Base-by-base conservation (phyloP, 2,888 invertebrate species). In the Tachina grossa region DNA sequence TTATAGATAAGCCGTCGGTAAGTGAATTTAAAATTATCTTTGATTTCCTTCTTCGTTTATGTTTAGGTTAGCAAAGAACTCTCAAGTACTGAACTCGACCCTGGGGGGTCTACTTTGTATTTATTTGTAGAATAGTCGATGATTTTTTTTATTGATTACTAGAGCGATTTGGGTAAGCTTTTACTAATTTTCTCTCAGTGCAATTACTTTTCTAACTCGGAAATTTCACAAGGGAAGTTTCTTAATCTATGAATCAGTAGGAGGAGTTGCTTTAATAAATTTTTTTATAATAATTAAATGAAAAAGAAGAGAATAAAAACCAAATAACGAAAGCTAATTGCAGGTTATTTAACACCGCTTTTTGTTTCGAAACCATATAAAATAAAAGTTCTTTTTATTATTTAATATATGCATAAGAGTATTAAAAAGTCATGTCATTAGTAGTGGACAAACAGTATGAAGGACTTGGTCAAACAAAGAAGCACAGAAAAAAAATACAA, bases 361-460 rank as follows among this genome's bases (percentile, higher is more conserved):
- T 31, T 66, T 85, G 51, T 61, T 82, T 63, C 1, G 80, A 81
- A 81, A 53, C 68, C 74, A 31, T 81, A 81, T 45, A 74, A 72
- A 80, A 49, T 57, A 53, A 53, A 61, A 51, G 39, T 63, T 63
- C 47, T 16, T 51, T 59, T 45, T 59, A 22, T 61, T 43, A 45
- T 75, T 75, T 78, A 69, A 55, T 65, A 72, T n/a, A n/a, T n/a
- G n/a, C n/a, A n/a, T 72, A 66, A 83, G 77, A 83, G 77, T 19
- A 83, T 83, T 71, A 85, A 85, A 77, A 83, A 83, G 85, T 82
- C 78, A 82, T 79, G 75, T 85, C 71, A 83, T 85, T 85, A 72
- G 55, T 71, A 11, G n/a, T 51, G 66, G 66, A 81, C 49, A 81
- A 69, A 78, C 78, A 61, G n/a, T n/a, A 45, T 55, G 43, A 66